These are phyloP conservation scores for Cydia amplana DNA, from an alignment of 1,140 invertebrate genomes.

Conservation along the genomic window DNA sequence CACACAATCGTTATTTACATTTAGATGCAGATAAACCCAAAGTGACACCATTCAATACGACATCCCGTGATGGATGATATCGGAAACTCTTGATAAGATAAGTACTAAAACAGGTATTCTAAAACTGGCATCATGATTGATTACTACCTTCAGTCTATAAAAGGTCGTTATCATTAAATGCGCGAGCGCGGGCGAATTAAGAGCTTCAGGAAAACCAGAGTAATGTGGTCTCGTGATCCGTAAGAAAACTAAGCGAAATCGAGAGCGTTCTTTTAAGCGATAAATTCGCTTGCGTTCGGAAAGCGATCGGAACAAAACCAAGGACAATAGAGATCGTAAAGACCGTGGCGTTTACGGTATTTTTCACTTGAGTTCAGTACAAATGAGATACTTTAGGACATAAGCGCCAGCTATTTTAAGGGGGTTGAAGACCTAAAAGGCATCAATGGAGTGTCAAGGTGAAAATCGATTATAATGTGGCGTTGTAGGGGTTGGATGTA, in stretches of 20 bases:
- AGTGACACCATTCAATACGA: conserved; percentile 20
- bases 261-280: neutral
- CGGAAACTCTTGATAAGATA: conserved; percentile 19
- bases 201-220: neutral
- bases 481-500: no score
- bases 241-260: neutral
- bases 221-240: neutral
- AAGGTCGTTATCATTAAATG: neutral
- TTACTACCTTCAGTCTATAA: conserved; percentile 10
- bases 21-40: conserved; percentile 5
- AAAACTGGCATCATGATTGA: conserved; percentile 22
- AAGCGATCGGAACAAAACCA: neutral
- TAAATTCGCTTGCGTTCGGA: neutral
- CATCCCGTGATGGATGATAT: conserved; percentile 26
- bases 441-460: neutral
- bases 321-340: neutral
- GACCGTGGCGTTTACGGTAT: neutral
- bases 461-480: neutral
- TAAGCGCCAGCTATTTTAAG: neutral
- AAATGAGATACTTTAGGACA: neutral
- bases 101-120: conserved; percentile 14
- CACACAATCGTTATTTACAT: neutral
- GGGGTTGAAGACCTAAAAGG: neutral
- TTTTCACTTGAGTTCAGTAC: neutral
- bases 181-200: neutral